phyloP scores from a whole-genome alignment of 2,888 invertebrate species.

The Plebejus argus region DNA sequence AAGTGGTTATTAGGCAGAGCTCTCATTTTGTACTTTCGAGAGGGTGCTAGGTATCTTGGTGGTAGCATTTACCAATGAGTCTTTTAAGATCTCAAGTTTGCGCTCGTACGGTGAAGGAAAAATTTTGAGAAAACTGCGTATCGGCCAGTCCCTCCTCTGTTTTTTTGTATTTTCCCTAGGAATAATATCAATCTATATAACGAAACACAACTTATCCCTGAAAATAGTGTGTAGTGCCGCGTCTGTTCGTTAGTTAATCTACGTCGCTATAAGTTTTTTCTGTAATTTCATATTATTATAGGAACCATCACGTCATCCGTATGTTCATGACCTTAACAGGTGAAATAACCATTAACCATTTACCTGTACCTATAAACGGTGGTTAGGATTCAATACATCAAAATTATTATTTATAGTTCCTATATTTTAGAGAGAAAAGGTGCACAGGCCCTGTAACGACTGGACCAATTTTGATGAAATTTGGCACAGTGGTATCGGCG shows the following conservation, averaged over 20 bases:
- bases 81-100: too few relatives aligned
- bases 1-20: too few relatives aligned
- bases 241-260: background rate
- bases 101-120: too few relatives aligned
- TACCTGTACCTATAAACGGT: background rate
- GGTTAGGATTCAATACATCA: background rate
- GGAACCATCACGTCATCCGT: conserved; percentile 8
- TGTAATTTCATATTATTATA: background rate
- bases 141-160: background rate
- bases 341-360: background rate
- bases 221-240: background rate
- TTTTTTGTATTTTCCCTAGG: background rate
- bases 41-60: too few relatives aligned
- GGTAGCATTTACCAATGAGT: too few relatives aligned
- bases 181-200: too few relatives aligned
- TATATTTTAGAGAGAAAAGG: too few relatives aligned
- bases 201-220: background rate
- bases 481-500: too few relatives aligned
- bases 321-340: background rate
- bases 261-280: background rate
- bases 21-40: too few relatives aligned
- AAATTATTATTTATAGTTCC: background rate
- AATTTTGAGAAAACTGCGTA: too few relatives aligned
- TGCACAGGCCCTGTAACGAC: too few relatives aligned
- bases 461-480: too few relatives aligned